Percentiles rank a stretch among this genome's conserved stretches.
phyloP scores from a whole-genome alignment of 2,797 vertebrate species.

The Melanotaenia trifasciata region DNA sequence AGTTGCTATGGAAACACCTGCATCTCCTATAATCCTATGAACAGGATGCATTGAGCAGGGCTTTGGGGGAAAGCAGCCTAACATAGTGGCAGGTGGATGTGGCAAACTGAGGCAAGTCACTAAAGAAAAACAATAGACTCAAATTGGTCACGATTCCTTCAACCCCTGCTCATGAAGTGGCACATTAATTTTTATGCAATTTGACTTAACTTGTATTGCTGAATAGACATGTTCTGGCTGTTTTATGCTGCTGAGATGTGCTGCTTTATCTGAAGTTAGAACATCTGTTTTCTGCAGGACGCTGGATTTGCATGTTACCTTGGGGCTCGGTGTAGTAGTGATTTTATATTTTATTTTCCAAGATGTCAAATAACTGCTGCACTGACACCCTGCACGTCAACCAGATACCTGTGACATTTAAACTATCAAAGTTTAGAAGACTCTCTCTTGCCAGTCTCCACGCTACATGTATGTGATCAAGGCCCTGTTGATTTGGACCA shows the following conservation, averaged over 20 bases:
- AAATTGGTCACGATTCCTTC: conserved; percentile 2
- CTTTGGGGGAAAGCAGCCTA: conserved; percentile 71
- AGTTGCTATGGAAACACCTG: conserved; percentile 82
- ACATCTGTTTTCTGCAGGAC: too few relatives aligned
- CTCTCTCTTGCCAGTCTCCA: neutral
- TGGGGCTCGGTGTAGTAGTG: neutral
- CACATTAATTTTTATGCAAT: neutral
- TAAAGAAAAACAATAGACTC: conserved; percentile 48
- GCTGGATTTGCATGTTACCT: too few relatives aligned
- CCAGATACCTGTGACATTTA: neutral
- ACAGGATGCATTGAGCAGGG: conserved; percentile 71
- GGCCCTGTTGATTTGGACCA: neutral
- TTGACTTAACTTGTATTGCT: neutral
- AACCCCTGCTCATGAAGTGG: conserved; percentile 17
- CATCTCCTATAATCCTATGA: conserved; percentile 80
- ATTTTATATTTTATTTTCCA: neutral
- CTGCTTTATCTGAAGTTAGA: too few relatives aligned
- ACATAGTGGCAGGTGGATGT: conserved; percentile 73
- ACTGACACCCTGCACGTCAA: neutral
- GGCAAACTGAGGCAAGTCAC: conserved; percentile 60
- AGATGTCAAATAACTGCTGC: neutral
- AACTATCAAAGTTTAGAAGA: neutral
- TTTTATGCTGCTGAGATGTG: neutral
- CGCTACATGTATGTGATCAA: neutral
- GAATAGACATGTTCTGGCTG: neutral